A percentile compares a stretch with the other conserved stretches of the same genome.
Evolutionary conservation across 2,888 invertebrate genomes (phyloP).

Genomic region (Xylophagus ater): DNA sequence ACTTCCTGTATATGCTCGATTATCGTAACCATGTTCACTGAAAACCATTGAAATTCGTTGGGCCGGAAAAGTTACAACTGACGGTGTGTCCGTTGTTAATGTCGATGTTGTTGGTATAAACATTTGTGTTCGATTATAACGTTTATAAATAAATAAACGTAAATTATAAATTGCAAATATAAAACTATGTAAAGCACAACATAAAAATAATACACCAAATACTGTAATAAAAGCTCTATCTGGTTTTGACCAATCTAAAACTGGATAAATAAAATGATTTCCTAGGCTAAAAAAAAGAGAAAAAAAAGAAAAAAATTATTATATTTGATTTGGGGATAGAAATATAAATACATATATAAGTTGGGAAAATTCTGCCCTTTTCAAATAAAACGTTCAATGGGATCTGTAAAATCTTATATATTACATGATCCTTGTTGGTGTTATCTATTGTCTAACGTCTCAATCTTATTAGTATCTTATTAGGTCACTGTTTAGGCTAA

Average conservation of each 20-base stretch:
- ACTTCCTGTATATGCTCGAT: conserved; percentile 26
- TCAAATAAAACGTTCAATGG: too few species aligned
- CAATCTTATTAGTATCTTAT: too few species aligned
- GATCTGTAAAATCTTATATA: too few species aligned
- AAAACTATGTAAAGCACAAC: conserved; percentile 29
- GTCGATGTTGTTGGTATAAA: conserved; percentile 25
- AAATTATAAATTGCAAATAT: conserved; percentile 34
- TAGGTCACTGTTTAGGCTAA: too few species aligned
- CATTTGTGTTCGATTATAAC: conserved; percentile 23
- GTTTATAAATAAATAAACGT: conserved; percentile 28
- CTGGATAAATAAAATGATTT: conserved; percentile 56
- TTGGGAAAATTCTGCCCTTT: neutral
- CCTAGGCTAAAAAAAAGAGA: conserved; percentile 41
- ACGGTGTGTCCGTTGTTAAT: neutral
- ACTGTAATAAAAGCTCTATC: conserved; percentile 31
- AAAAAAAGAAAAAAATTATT: neutral
- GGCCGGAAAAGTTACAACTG: conserved; percentile 24
- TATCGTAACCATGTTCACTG: conserved; percentile 32
- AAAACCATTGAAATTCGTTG: conserved; percentile 37
- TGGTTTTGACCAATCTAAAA: conserved; percentile 64
- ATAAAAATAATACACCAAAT: conserved; percentile 28
- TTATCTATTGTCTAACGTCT: too few species aligned
- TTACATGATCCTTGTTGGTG: too few species aligned
- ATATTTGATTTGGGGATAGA: neutral
- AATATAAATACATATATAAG: neutral